These are phyloP conservation scores for Hyppa rectilinea DNA, from an alignment of 2,888 invertebrate species.

Conservation along the genomic window DNA sequence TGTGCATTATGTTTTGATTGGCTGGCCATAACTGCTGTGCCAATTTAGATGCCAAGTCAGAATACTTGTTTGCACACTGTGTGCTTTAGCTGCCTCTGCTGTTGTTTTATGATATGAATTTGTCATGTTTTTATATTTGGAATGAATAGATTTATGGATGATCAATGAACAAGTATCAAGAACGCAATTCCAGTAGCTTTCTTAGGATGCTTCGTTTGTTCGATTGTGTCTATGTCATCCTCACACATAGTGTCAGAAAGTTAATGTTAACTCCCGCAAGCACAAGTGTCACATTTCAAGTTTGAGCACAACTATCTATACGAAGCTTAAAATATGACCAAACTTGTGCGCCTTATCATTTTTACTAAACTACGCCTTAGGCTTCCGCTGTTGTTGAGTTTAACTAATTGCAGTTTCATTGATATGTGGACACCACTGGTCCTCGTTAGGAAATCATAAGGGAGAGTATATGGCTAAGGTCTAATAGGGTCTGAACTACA, in stretches of 20 bases:
- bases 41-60: background rate
- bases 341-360: constrained; percentile 71
- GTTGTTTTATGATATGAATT: constrained; percentile 22
- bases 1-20: background rate
- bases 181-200: constrained; percentile 26
- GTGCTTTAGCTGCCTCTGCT: background rate
- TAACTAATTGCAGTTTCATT: constrained; percentile 59
- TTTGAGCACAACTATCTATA: constrained; percentile 65
- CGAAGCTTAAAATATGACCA: constrained; percentile 76
- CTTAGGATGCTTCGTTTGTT: constrained; percentile 68
- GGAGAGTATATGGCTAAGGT: constrained; percentile 53
- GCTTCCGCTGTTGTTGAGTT: constrained; percentile 73
- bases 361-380: constrained; percentile 75
- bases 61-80: constrained; percentile 10
- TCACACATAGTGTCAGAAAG: constrained; percentile 69
- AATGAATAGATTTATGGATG: constrained; percentile 47
- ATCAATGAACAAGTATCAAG: constrained; percentile 33
- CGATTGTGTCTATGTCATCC: constrained; percentile 57
- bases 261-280: constrained; percentile 69
- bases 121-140: constrained; percentile 50
- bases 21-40: background rate
- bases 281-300: constrained; percentile 79
- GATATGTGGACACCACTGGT: constrained; percentile 74
- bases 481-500: constrained; percentile 63
- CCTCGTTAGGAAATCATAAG: constrained; percentile 49